A percentile compares a stretch with the other conserved stretches of the same genome.
These are phyloP conservation scores for Formicarius rufipectus DNA, from an alignment of 2,113 vertebrate genomes.

Conservation along the genomic window DNA sequence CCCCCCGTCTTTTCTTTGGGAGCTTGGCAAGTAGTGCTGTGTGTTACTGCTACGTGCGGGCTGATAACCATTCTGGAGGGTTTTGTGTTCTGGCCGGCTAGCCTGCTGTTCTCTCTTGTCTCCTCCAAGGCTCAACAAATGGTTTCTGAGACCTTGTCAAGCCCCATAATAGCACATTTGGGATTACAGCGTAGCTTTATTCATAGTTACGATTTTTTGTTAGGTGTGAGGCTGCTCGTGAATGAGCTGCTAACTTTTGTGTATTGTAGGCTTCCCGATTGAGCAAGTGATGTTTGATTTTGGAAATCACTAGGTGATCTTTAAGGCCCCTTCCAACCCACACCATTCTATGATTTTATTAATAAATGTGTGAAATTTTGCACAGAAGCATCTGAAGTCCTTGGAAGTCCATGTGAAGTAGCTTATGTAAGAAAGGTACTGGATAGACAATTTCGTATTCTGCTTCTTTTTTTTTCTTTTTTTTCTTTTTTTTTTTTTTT, in stretches of 20 bases:
- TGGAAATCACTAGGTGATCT: not conserved
- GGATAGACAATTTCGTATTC: not conserved
- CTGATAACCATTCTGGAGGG: constrained; percentile 18
- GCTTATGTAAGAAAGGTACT: not conserved
- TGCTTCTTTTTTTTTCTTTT: not conserved
- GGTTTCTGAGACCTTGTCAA: constrained; percentile 41
- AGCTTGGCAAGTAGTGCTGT: not conserved
- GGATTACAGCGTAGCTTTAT: constrained; percentile 31
- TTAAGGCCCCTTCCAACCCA: not conserved
- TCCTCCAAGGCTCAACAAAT: not conserved
- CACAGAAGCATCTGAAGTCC: not conserved
- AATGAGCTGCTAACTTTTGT: not conserved
- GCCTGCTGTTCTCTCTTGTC: constrained; percentile 38
- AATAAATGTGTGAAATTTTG: not conserved
- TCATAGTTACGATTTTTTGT: constrained; percentile 7
- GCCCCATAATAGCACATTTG: not conserved
- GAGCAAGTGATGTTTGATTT: not conserved
- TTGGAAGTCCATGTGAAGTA: not conserved
- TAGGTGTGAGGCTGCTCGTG: not conserved
- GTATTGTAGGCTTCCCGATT: not conserved
- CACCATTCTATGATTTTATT: not conserved
- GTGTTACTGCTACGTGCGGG: not conserved
- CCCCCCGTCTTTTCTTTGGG: not conserved
- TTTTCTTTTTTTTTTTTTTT: too few relatives aligned
- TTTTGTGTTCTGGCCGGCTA: constrained; percentile 14